Percentiles rank a stretch among this genome's conserved stretches.
These are phyloP conservation scores for Rhineura floridana DNA, from an alignment of 2,113 vertebrate species.

Conservation along the genomic window DNA sequence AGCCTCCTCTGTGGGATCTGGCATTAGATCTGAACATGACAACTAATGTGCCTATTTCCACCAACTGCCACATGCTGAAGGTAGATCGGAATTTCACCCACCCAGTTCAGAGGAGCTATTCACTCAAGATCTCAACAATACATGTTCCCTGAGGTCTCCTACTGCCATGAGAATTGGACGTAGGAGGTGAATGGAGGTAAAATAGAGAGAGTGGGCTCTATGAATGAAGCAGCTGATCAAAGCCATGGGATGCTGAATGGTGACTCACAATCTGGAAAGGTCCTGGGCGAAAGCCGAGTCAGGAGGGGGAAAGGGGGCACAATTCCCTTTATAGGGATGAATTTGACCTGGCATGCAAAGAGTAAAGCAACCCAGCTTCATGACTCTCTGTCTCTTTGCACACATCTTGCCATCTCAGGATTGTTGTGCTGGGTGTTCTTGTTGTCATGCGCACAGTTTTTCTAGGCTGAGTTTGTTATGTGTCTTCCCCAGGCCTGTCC, in stretches of 20 bases:
- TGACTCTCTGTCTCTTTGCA: background rate
- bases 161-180: background rate
- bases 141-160: background rate
- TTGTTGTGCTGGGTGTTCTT: too few relatives aligned
- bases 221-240: slow-evolving; percentile 21
- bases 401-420: background rate
- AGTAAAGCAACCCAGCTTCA: too few relatives aligned
- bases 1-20: too few relatives aligned
- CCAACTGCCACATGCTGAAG: too few relatives aligned
- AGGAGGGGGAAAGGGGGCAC: background rate
- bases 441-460: background rate
- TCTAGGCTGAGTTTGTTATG: too few relatives aligned
- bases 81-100: too few relatives aligned
- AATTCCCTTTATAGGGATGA: background rate
- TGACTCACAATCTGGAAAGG: slow-evolving; percentile 14
- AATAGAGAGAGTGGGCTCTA: too few relatives aligned
- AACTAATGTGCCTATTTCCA: too few relatives aligned
- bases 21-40: too few relatives aligned
- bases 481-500: background rate
- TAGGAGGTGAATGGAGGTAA: background rate
- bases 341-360: background rate
- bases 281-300: background rate
- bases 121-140: too few relatives aligned
- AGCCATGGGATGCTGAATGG: background rate
- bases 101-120: too few relatives aligned